phyloP scores from a whole-genome alignment of 2,113 vertebrate genomes.

The Pseudolaguvia tuberculata region DNA sequence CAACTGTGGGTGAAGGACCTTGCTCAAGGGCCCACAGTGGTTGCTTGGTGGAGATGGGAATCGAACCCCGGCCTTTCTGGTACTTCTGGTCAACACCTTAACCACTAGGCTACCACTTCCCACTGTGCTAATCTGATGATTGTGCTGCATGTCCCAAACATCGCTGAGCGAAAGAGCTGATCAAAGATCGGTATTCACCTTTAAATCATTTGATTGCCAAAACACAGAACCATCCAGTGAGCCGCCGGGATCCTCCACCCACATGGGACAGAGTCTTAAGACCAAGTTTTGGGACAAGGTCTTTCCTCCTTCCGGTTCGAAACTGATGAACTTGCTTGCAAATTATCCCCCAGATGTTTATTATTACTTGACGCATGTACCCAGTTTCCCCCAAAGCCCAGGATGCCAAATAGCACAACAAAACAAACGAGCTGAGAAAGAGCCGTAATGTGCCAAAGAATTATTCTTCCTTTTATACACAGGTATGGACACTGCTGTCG shows the following conservation, averaged over 20 bases:
- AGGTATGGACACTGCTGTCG: background rate
- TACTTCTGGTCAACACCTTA: conserved; percentile 2
- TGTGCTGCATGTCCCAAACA: background rate
- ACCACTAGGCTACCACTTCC: too few species aligned
- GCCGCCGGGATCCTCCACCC: background rate
- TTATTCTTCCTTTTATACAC: conserved; percentile 13
- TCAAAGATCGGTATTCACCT: conserved; percentile 11
- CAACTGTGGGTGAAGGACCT: too few species aligned
- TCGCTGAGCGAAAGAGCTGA: background rate
- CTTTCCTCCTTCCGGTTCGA: background rate
- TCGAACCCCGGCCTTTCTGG: too few species aligned
- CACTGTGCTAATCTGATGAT: too few species aligned
- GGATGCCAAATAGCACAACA: background rate
- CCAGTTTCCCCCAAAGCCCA: background rate
- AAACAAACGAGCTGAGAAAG: conserved; percentile 31
- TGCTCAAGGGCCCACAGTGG: too few species aligned
- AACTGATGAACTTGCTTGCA: conserved; percentile 26
- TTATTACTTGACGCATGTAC: conserved; percentile 11
- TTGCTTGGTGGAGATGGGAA: too few species aligned
- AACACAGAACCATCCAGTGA: background rate
- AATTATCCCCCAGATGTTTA: conserved; percentile 29
- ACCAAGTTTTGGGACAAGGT: background rate
- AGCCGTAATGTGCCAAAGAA: conserved; percentile 24
- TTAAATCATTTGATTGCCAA: conserved; percentile 22
- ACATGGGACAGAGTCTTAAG: conserved; percentile 7